These are phyloP conservation scores for Dioctria rufipes DNA, from an alignment of 2,888 invertebrate genomes.

Conservation along the genomic window DNA sequence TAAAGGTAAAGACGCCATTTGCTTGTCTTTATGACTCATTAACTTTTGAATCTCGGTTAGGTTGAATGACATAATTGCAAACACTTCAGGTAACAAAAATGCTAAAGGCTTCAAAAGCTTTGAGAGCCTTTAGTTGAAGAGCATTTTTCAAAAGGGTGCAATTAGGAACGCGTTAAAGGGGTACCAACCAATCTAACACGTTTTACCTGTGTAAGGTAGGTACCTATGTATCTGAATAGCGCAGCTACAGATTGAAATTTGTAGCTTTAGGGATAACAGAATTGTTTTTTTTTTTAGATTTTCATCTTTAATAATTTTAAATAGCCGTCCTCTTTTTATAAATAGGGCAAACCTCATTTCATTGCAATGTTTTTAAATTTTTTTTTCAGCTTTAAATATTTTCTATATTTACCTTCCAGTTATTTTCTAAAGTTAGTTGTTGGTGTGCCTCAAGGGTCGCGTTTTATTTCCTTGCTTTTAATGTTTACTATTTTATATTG, in stretches of 20 bases:
- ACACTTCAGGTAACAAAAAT: constrained; percentile 51
- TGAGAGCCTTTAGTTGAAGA: constrained; percentile 26
- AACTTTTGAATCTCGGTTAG: constrained; percentile 43
- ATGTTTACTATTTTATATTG: no score
- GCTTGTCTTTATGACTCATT: constrained; percentile 50
- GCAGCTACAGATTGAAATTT: not conserved
- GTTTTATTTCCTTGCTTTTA: no score
- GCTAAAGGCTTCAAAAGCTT: constrained; percentile 42
- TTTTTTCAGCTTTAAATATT: no score
- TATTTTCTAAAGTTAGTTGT: no score
- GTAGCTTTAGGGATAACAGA: not conserved
- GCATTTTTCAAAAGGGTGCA: constrained; percentile 10
- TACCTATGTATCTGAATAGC: constrained; percentile 10
- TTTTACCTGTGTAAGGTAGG: not conserved
- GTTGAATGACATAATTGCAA: constrained; percentile 54
- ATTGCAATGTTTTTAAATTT: no score
- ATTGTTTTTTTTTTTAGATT: not conserved
- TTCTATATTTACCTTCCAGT: no score
- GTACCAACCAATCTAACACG: not conserved
- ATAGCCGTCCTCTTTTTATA: no score
- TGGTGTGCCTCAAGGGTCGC: no score
- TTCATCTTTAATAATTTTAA: not conserved
- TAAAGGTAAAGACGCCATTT: not conserved
- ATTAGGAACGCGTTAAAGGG: constrained; percentile 27
- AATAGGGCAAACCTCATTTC: no score